Evolutionary conservation across 1,140 invertebrate species (phyloP), one percentile per base, ranked within the genome.

Genomic region (Laodelphax striatellus): DNA sequence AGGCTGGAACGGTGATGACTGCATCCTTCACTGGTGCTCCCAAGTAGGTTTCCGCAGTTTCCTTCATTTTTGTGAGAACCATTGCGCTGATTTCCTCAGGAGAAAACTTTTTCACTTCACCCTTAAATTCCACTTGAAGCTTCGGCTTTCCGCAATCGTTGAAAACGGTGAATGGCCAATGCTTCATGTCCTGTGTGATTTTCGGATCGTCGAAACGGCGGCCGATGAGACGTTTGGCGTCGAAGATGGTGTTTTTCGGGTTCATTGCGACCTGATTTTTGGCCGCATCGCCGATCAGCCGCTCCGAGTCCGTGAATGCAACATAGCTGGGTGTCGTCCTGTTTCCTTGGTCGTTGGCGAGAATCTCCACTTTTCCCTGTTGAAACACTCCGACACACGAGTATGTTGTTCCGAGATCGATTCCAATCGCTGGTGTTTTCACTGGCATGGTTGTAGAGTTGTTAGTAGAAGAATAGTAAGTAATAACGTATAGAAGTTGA

Each of bases 341-440:
- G 75, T 94, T 95, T 24, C 92, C 93, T 76, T 93, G 90, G 71
- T 95, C 92, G 71, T 96, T 95, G 67, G 91, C 90, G 67, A 95
- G 93, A 68, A 94, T 93, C 73, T 94, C 90, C 42, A 94, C 85
- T 75, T 91, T 92, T 50, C 88, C 91, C 69, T 93, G 80, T 67
- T 88, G 83, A 75, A 82, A 90, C 2, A 90, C 86, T 56, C 85
- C 88, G 2, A 91, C 87, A 63, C 87, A 90, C 42, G 86, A 88
- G 72, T n/a, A n/a, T n/a, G n/a, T n/a, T n/a, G n/a, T n/a, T n/a
- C n/a, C n/a, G n/a, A n/a, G n/a, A n/a, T n/a, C 71, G 62, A 73
- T 73, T 59, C 71, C 71, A 55, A 73, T 68, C 24, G 71, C 71
- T 61, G 67, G 65, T 55, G 56, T 74, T 71, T 78, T 72, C 14